Evolutionary conservation across 1,140 invertebrate genomes (phyloP).

Genomic region (Campoletis sonorensis): DNA sequence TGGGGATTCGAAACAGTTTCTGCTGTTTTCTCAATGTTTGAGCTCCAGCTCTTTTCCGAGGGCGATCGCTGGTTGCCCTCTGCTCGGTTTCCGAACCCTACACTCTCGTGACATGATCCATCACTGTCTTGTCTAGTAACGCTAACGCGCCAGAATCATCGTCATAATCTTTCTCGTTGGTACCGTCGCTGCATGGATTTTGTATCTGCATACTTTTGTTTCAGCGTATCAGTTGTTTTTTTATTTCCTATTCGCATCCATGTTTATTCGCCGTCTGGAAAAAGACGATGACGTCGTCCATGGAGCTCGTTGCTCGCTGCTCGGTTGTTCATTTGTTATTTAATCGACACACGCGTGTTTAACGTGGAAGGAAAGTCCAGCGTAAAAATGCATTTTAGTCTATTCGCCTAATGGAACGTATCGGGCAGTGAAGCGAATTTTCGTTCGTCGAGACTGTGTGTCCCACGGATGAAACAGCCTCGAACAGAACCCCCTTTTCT

Average conservation of each 20-base stretch:
- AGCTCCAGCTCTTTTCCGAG: constrained; percentile 57
- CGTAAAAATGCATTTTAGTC: constrained; percentile 23
- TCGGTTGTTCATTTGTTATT: too few relatives aligned
- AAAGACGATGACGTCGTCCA: too few relatives aligned
- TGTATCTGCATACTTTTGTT: constrained; percentile 25
- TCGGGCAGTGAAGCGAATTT: constrained; percentile 27
- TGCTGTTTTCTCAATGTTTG: constrained; percentile 21
- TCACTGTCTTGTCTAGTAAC: constrained; percentile 54
- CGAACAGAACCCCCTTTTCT: constrained; percentile 3
- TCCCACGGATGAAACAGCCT: constrained; percentile 16
- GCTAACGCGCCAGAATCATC: background rate
- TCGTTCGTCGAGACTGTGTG: constrained; percentile 2
- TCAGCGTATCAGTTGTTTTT: background rate
- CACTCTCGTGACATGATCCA: constrained; percentile 64
- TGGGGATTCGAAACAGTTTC: background rate
- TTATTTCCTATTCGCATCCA: too few relatives aligned
- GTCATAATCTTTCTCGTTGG: background rate
- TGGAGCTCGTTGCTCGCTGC: too few relatives aligned
- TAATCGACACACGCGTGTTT: too few relatives aligned
- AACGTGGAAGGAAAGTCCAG: too few relatives aligned
- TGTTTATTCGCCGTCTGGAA: too few relatives aligned
- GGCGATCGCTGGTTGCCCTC: constrained; percentile 63
- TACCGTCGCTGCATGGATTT: background rate
- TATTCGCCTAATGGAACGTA: background rate
- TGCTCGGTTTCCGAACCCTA: constrained; percentile 42